A percentile compares a stretch with the other conserved stretches of the same genome.
phyloP scores from a whole-genome alignment of 2,888 invertebrate genomes.

The Theretra japonica region DNA sequence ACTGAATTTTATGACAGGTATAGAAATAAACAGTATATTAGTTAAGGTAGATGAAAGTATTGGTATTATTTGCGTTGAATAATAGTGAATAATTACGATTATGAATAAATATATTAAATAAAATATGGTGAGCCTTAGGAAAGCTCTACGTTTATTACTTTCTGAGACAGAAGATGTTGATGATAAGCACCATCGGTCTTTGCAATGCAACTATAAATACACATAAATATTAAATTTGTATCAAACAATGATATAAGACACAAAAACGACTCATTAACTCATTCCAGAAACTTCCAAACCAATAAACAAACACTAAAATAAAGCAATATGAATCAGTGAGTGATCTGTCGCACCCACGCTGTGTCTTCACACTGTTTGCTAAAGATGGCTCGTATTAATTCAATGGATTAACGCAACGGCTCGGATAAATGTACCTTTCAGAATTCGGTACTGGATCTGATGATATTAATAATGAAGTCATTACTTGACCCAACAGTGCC shows the following conservation, averaged over 20 bases:
- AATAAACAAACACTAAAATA: not conserved
- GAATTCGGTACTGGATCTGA: conserved; percentile 27
- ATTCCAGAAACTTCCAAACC: not conserved
- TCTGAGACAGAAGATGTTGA: no score
- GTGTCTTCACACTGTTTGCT: conserved; percentile 49
- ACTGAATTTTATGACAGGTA: no score
- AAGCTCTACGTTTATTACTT: no score
- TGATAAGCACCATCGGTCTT: no score
- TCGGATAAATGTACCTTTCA: conserved; percentile 33
- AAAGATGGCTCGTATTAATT: conserved; percentile 50
- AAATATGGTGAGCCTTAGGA: no score
- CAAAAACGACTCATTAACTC: not conserved
- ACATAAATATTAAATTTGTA: no score
- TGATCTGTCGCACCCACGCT: conserved; percentile 28
- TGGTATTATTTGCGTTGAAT: no score
- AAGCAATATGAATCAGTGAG: conserved; percentile 15
- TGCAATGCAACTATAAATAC: not conserved
- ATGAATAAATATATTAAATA: no score
- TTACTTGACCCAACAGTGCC: not conserved
- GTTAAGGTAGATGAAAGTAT: no score
- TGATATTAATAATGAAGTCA: conserved; percentile 27
- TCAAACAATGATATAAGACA: not conserved
- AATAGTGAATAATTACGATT: no score
- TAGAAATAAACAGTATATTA: no score
- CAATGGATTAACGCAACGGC: conserved; percentile 47